phyloP scores from a whole-genome alignment of 2,113 vertebrate species.

The Dromaius novaehollandiae region DNA sequence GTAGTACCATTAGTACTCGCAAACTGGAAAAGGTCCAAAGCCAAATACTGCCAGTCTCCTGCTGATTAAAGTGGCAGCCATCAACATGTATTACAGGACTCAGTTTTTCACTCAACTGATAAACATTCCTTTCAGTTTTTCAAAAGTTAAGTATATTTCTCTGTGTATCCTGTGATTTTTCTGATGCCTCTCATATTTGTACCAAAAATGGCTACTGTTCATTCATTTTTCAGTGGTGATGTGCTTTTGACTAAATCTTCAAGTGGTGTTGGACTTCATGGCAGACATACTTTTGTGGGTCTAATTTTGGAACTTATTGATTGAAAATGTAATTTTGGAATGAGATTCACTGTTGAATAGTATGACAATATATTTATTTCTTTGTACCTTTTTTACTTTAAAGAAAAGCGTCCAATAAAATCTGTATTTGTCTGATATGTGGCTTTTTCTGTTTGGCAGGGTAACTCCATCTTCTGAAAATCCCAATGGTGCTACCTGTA shows the following conservation, averaged over 20 bases:
- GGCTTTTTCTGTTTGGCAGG: conserved; percentile 74
- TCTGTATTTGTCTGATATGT: neutral
- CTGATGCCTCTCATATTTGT: neutral
- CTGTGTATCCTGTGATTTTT: neutral
- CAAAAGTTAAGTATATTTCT: neutral
- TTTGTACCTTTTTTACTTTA: neutral
- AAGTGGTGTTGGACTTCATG: neutral
- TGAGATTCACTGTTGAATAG: neutral
- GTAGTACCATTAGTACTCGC: neutral
- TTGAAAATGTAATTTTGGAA: neutral
- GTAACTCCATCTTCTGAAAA: conserved; percentile 91
- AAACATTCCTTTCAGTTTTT: neutral
- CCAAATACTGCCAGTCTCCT: neutral
- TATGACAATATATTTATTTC: neutral
- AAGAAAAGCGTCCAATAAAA: neutral
- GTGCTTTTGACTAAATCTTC: neutral
- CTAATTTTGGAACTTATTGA: neutral
- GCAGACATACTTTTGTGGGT: neutral
- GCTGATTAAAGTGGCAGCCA: neutral
- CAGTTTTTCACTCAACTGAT: neutral
- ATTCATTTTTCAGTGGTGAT: neutral
- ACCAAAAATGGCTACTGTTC: neutral
- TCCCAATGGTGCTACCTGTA: conserved; percentile 87
- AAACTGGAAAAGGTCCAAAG: neutral
- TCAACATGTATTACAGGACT: neutral